A percentile compares a stretch with the other conserved stretches of the same genome.
phyloP scores from a whole-genome alignment of 2,113 vertebrate species.

The Regulus satrapa region DNA sequence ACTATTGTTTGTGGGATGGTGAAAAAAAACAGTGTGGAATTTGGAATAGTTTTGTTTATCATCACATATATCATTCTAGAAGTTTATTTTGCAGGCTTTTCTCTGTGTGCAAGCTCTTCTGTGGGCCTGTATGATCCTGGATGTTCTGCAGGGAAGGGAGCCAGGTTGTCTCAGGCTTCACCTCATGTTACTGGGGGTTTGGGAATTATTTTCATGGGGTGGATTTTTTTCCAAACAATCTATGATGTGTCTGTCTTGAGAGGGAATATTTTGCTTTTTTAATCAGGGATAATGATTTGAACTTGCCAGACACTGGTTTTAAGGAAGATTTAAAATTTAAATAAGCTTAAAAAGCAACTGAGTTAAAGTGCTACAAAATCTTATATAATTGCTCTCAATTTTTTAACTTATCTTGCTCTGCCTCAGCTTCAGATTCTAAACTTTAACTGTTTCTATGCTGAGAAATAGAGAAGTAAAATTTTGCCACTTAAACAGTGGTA shows the following conservation, averaged over 20 bases:
- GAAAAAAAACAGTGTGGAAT: not conserved
- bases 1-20: not conserved
- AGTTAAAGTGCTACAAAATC: not conserved
- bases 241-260: not conserved
- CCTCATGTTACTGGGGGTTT: not conserved
- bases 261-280: not conserved
- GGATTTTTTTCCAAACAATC: not conserved
- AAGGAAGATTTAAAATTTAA: constrained; percentile 15
- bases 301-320: not conserved
- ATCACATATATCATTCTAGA: not conserved
- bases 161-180: not conserved
- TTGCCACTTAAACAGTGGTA: not conserved
- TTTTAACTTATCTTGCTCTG: not conserved
- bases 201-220: not conserved
- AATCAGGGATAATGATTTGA: not conserved
- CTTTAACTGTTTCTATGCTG: not conserved
- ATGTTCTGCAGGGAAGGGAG: not conserved
- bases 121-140: not conserved
- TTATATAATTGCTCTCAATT: not conserved
- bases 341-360: not conserved
- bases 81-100: not conserved
- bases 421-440: not conserved
- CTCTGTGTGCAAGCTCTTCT: not conserved
- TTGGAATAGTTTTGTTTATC: not conserved
- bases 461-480: not conserved